These are phyloP conservation scores for Caenorhabditis imperialis DNA, from an alignment of 2,888 invertebrate genomes.

Conservation along the genomic window DNA sequence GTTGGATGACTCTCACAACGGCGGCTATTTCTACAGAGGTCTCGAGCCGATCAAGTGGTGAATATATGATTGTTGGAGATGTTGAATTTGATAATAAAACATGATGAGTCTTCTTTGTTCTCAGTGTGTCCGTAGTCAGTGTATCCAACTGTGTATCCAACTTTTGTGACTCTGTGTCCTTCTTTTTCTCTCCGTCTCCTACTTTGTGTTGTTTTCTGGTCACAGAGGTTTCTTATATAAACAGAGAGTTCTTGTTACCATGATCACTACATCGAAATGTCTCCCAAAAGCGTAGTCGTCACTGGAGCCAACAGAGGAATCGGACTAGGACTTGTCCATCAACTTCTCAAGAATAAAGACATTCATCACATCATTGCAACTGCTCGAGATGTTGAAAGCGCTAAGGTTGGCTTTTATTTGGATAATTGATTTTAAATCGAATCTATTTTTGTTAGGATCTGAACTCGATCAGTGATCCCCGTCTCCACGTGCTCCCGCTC, in stretches of 20 bases:
- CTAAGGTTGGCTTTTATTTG: slow-evolving; percentile 31
- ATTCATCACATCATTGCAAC: slow-evolving; percentile 87
- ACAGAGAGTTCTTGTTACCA: too few relatives aligned
- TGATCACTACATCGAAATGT: too few relatives aligned
- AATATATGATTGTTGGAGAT: too few relatives aligned
- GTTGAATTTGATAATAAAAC: too few relatives aligned
- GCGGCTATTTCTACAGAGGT: slow-evolving; percentile 52
- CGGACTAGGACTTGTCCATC: slow-evolving; percentile 88
- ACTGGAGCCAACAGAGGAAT: slow-evolving; percentile 93
- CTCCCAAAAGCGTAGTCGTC: slow-evolving; percentile 83
- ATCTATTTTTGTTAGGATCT: slow-evolving; percentile 1
- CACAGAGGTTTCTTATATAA: too few relatives aligned
- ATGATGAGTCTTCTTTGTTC: too few relatives aligned
- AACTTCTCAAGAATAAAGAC: slow-evolving; percentile 80
- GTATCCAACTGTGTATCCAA: too few relatives aligned
- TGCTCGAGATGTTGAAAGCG: slow-evolving; percentile 84
- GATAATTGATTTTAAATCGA: not conserved
- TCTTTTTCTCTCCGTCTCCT: too few relatives aligned
- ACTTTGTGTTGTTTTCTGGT: too few relatives aligned
- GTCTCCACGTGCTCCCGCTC: slow-evolving; percentile 51
- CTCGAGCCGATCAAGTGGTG: slow-evolving; percentile 28
- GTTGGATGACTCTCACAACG: slow-evolving; percentile 45
- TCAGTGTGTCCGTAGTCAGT: too few relatives aligned
- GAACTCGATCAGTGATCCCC: slow-evolving; percentile 13
- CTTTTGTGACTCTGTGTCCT: too few relatives aligned